Conservation (phyloP, 2,113 vertebrate genomes). For the Onychorhynchus coronatus region DNA sequence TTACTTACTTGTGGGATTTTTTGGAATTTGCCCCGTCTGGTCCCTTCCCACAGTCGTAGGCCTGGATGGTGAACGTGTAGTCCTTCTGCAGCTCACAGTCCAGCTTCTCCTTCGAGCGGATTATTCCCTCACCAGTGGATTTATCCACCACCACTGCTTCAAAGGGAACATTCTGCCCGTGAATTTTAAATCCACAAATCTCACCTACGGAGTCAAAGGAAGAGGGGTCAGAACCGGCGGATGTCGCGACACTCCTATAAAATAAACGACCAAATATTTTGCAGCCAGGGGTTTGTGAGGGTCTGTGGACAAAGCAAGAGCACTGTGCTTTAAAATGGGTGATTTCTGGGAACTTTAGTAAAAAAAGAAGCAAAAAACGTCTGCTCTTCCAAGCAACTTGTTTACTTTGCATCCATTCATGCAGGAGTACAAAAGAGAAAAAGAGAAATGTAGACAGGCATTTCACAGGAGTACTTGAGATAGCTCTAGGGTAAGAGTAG, state of each 20-base stretch:
- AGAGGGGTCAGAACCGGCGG: background rate
- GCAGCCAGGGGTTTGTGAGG: constrained; percentile 88
- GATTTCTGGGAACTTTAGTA: constrained; percentile 82
- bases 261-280: constrained; percentile 76
- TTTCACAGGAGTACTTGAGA: constrained; percentile 94
- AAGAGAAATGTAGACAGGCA: constrained; percentile 88
- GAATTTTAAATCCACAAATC: constrained; percentile 98
- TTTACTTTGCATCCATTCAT: constrained; percentile 98
- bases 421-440: constrained; percentile 86
- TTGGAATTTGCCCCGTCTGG: constrained; percentile 88
- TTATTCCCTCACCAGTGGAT: constrained; percentile 92
- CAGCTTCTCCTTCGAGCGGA: constrained; percentile 90
- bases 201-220: constrained; percentile 81
- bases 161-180: constrained; percentile 94
- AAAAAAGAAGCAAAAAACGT: constrained; percentile 76
- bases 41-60: constrained; percentile 94
- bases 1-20: constrained; percentile 96
- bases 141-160: constrained; percentile 97
- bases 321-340: constrained; percentile 82
- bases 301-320: constrained; percentile 89
- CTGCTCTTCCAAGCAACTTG: constrained; percentile 91
- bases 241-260: fast-evolving
- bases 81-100: constrained; percentile 98
- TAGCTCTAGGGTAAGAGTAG: constrained; percentile 71
- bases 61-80: constrained; percentile 95